phyloP scores from a whole-genome alignment of 2,113 vertebrate genomes.

The Polyodon spathula region DNA sequence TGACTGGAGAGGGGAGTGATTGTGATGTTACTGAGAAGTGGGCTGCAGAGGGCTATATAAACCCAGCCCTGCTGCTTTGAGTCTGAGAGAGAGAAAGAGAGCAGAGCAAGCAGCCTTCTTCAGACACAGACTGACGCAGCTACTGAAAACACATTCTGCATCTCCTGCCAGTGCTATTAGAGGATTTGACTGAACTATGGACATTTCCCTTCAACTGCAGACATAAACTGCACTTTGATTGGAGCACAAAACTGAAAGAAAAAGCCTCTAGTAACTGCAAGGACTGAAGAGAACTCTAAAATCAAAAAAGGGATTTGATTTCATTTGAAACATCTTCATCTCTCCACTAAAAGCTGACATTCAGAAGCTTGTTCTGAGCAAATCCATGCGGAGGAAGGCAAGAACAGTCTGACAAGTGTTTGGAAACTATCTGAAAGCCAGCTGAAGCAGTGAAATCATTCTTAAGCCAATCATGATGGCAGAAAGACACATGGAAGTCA shows the following conservation, averaged over 20 bases:
- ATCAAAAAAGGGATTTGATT: no score
- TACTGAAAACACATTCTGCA: neutral
- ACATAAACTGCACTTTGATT: no score
- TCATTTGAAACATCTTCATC: no score
- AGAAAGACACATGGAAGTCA: constrained; percentile 66
- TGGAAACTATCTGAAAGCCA: neutral
- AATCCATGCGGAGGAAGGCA: neutral
- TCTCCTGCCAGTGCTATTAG: neutral
- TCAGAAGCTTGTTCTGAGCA: no score
- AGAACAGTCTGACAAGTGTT: neutral
- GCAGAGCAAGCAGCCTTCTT: neutral
- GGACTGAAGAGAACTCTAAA: no score
- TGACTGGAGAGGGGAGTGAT: constrained; percentile 27
- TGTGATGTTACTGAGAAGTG: constrained; percentile 23
- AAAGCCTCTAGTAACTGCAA: no score
- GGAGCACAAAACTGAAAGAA: no score
- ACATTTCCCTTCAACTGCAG: no score
- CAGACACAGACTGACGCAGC: neutral
- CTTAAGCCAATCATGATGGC: constrained; percentile 47
- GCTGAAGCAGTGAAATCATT: neutral
- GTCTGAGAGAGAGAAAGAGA: constrained; percentile 23
- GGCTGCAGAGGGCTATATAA: constrained; percentile 48
- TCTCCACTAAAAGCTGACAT: no score
- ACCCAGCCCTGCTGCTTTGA: constrained; percentile 26
- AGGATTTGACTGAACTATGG: no score